Base-by-base conservation (phyloP, 2,113 vertebrate species). In the Heterocephalus glaber region DNA sequence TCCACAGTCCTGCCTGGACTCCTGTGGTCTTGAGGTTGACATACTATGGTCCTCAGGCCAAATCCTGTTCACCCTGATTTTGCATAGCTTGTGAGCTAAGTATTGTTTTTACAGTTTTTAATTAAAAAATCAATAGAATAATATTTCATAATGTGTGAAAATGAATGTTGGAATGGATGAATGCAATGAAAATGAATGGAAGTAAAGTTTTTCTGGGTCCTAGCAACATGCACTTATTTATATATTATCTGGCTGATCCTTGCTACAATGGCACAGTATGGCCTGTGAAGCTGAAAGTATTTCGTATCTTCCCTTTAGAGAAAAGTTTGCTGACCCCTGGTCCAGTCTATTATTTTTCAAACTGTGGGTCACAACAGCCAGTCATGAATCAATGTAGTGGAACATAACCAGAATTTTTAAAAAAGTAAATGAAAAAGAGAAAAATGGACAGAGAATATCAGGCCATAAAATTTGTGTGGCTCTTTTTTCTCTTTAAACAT, bases 311-410 rank as follows among this genome's bases (percentile, higher is more conserved):
- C 44, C 70, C 65, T 95, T 91, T 92, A 84, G 14, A 84, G 61
- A 41, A 92, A 96, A 85, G 77, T 95, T 94, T 93, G 30, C 74
- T 90, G 47, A 92, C 80, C 90, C 26, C 3, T 83, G 1, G 30
- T 88, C 85, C 68, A 79, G 65, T 94, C 22, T 13, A 41, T 56
- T 90, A 41, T 49, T 87, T 97, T 93, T 70, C 90, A 92, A 93
- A 94, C 58, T 41, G 8, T 54, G 87, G 86, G 86, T 96, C 94
- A 89, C 47, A 94, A 86, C 26, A n/a, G 52, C 54, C 56, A 86
- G 83, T 63, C 19, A 7, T 81, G 80, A 96, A 83, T 96, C 86
- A 87, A 33, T 76, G 89, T 33, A 77, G 58, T 41, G 28, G 63
- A 76, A 77, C 44, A 61, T 24, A 80, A 84, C 49, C 44, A 84